Conservation (phyloP, 1,140 invertebrate genomes). For the Tetramorium alpestre region DNA sequence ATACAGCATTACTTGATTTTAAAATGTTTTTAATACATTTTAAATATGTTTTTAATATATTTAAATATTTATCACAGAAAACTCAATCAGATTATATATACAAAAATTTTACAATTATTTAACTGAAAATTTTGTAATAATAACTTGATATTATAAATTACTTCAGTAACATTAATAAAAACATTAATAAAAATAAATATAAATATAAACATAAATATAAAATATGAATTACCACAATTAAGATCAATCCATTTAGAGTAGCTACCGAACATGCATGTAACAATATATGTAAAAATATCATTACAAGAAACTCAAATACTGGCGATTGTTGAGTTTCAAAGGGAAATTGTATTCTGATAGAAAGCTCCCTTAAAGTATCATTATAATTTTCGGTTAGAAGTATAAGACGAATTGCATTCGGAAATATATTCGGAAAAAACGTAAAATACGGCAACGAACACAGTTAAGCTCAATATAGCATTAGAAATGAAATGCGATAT, state of each 20-base stretch:
- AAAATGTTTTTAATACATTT: too few relatives aligned
- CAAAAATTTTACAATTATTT: too few relatives aligned
- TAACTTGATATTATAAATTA: too few relatives aligned
- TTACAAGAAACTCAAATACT: neutral
- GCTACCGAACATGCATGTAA: neutral
- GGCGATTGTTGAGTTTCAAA: conserved; percentile 29
- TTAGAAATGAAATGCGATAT: conserved; percentile 1
- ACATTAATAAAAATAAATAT: too few relatives aligned
- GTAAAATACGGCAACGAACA: neutral
- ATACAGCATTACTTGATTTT: too few relatives aligned
- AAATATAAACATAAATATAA: too few relatives aligned
- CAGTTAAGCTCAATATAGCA: neutral
- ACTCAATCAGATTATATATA: too few relatives aligned
- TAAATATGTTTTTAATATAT: too few relatives aligned
- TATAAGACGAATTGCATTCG: neutral
- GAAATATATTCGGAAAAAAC: neutral
- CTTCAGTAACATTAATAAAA: too few relatives aligned
- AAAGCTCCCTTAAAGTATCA: neutral
- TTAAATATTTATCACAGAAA: too few relatives aligned
- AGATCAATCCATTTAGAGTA: neutral
- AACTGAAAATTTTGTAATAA: too few relatives aligned
- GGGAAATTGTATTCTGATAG: conserved; percentile 17
- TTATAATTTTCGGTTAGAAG: neutral
- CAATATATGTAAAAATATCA: neutral
- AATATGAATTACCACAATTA: conserved; percentile 18